Evolutionary conservation across 2,113 vertebrate species (phyloP).

Genomic region (Eptesicus fuscus): DNA sequence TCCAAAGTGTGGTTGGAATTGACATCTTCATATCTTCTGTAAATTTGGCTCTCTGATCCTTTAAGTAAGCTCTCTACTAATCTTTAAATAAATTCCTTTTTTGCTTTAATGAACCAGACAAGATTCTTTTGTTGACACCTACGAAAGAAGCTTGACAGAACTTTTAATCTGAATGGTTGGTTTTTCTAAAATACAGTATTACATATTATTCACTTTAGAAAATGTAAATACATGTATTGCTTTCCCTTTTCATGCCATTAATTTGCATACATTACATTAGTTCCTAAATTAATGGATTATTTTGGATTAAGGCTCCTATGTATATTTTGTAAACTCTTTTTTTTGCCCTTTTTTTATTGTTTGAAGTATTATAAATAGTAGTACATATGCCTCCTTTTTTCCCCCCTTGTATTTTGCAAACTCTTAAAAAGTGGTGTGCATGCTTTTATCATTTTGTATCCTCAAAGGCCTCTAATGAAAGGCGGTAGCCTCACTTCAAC

Average conservation of each 20-base stretch:
- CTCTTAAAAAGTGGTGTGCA: neutral
- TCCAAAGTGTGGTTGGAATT: neutral
- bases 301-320: neutral
- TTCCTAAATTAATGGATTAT: conserved; percentile 13
- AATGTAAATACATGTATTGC: neutral
- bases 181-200: conserved; percentile 28
- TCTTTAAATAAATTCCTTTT: conserved; percentile 32
- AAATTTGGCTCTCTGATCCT: neutral
- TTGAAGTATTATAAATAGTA: too few species aligned
- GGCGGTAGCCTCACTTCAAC: neutral
- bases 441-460: conserved; percentile 26
- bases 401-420: neutral
- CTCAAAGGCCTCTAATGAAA: neutral
- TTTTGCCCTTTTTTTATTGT: too few species aligned
- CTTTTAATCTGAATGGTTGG: conserved; percentile 7
- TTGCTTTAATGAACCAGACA: neutral
- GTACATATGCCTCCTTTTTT: too few species aligned
- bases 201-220: conserved; percentile 11
- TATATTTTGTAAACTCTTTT: neutral
- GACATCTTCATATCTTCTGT: neutral
- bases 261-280: neutral
- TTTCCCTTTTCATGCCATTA: conserved; percentile 27
- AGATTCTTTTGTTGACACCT: conserved; percentile 32
- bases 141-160: neutral
- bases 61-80: neutral